Conservation (phyloP, 2,888 invertebrate species). For the Dicycla oo region DNA sequence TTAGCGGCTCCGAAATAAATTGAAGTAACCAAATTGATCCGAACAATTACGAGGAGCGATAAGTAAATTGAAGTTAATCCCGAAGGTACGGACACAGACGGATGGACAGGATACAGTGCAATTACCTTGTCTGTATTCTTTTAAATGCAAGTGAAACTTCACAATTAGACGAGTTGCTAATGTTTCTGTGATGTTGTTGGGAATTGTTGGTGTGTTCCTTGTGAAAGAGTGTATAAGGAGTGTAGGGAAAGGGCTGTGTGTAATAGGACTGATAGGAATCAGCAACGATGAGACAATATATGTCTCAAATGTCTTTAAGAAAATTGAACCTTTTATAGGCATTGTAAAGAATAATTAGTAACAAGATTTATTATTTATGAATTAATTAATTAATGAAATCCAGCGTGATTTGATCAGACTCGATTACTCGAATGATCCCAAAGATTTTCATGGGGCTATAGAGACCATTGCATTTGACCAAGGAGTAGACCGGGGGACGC, state of each 20-base stretch:
- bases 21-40: constrained; percentile 58
- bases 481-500: too few species aligned
- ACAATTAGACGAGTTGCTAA: constrained; percentile 67
- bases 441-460: too few species aligned
- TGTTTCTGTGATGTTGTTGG: constrained; percentile 27
- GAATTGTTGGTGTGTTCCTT: constrained; percentile 25
- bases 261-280: background rate
- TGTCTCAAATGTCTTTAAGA: too few species aligned
- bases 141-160: constrained; percentile 74
- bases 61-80: constrained; percentile 67
- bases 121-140: constrained; percentile 83
- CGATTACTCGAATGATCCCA: too few species aligned
- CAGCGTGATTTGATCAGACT: too few species aligned
- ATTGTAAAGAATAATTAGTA: too few species aligned
- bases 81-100: constrained; percentile 67
- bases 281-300: too few species aligned
- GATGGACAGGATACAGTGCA: constrained; percentile 82
- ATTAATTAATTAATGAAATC: too few species aligned
- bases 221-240: background rate
- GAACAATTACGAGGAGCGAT: constrained; percentile 62
- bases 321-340: too few species aligned
- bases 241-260: background rate
- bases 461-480: too few species aligned
- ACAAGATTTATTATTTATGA: too few species aligned
- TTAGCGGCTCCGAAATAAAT: constrained; percentile 66